phyloP scores from a whole-genome alignment of 2,113 vertebrate species.

The Cyanoramphus novaezelandiae region DNA sequence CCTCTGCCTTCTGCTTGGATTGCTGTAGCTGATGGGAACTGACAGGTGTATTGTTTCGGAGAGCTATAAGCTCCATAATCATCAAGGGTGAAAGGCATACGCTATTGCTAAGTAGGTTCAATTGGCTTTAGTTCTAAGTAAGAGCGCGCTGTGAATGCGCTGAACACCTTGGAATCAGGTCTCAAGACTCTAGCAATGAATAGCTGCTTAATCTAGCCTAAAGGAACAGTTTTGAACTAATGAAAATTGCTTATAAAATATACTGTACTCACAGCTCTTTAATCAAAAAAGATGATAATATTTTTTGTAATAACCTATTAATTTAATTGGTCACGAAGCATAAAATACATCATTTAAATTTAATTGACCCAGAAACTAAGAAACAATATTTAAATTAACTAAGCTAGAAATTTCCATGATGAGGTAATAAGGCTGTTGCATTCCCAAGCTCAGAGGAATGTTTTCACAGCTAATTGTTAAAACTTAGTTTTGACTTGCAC shows the following conservation, averaged over 20 bases:
- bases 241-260: slow-evolving; percentile 99
- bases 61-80: slow-evolving; percentile 95
- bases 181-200: slow-evolving; percentile 86
- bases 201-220: slow-evolving; percentile 94
- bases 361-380: slow-evolving; percentile 99
- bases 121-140: slow-evolving; percentile 98
- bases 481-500: slow-evolving; percentile 72
- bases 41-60: slow-evolving; percentile 99
- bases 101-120: slow-evolving; percentile 94
- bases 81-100: slow-evolving; percentile 92
- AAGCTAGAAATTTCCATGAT: slow-evolving; percentile 85
- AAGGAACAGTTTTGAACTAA: slow-evolving; percentile 95
- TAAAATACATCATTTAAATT: slow-evolving; percentile 98
- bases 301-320: slow-evolving; percentile 97
- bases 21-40: slow-evolving; percentile 90
- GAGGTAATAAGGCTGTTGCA: slow-evolving; percentile 85
- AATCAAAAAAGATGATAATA: slow-evolving; percentile 97
- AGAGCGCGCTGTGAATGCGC: slow-evolving; percentile 86
- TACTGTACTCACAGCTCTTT: slow-evolving; percentile 96
- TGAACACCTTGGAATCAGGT: slow-evolving; percentile 92
- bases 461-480: slow-evolving; percentile 79
- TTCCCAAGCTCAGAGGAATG: slow-evolving; percentile 75
- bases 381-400: slow-evolving; percentile 93
- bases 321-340: slow-evolving; percentile 99
- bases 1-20: slow-evolving; percentile 93